A percentile compares a stretch with the other conserved stretches of the same genome.
phyloP scores from a whole-genome alignment of 2,888 invertebrate species.

The Choristoneura rosaceana region DNA sequence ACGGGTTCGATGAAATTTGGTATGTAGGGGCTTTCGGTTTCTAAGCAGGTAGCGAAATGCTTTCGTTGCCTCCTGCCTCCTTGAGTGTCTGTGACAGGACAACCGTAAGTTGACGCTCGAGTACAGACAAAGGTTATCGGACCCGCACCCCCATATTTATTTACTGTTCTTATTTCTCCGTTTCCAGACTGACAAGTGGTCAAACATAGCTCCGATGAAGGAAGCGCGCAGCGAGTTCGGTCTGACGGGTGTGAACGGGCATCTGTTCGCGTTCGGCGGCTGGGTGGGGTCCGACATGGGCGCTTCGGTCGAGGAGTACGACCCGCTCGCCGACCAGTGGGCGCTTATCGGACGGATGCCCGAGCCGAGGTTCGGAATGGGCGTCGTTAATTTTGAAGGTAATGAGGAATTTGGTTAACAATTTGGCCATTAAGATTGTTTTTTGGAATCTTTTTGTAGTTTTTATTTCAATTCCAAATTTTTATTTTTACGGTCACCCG shows the following conservation, averaged over 20 bases:
- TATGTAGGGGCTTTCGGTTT: too few relatives aligned
- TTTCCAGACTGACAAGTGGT: slow-evolving; percentile 84
- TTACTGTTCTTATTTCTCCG: neutral
- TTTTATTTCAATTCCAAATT: too few relatives aligned
- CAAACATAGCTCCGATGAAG: slow-evolving; percentile 89
- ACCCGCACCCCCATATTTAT: too few relatives aligned
- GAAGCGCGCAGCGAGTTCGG: slow-evolving; percentile 96
- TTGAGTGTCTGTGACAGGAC: too few relatives aligned
- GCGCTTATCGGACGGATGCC: slow-evolving; percentile 91
- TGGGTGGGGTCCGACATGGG: slow-evolving; percentile 97
- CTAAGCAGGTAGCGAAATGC: too few relatives aligned
- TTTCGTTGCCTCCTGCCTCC: too few relatives aligned
- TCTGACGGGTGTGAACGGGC: slow-evolving; percentile 92
- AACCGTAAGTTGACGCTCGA: too few relatives aligned
- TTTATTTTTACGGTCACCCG: too few relatives aligned
- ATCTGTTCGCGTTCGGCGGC: slow-evolving; percentile 95
- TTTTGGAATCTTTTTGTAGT: too few relatives aligned
- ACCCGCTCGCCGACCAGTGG: slow-evolving; percentile 93
- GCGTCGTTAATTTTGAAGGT: slow-evolving; percentile 93
- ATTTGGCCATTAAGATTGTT: too few relatives aligned
- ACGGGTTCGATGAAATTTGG: too few relatives aligned
- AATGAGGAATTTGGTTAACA: slow-evolving; percentile 33
- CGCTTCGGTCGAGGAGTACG: slow-evolving; percentile 94
- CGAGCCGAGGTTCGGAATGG: slow-evolving; percentile 96
- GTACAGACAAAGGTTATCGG: too few relatives aligned